Evolutionary conservation across 2,797 vertebrate genomes (phyloP), one percentile per base, ranked within the genome.

Genomic region (Catamblyrhynchus diadema): DNA sequence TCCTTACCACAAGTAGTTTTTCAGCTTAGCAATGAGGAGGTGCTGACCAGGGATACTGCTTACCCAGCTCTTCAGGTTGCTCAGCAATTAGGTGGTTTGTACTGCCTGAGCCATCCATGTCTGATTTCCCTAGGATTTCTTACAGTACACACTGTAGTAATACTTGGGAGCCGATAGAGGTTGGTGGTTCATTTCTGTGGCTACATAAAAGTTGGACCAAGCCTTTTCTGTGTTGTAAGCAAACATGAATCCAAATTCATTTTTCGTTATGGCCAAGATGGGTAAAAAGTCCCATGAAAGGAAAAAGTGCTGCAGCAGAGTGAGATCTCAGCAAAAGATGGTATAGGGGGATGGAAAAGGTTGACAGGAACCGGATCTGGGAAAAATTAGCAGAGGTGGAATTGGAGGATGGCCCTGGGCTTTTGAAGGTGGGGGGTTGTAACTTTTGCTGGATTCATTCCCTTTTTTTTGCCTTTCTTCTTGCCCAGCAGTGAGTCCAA

Each of bases 41-140:
- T 95, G 70, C 32, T 95, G 74, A 95, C 54, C 86, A 70, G 19
- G 54, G 64, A 14, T 80, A 77, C 32, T 93, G 74, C 71, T 93
- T 93, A 48, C 62, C 66, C 66, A 93, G 86, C 66, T 94, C 39
- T 70, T 91, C 1, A 3, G 12, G 9, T 72, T 92, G 65, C 83
- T 88, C 66, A 81, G 62, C 77, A 93, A 84, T 95, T 93, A 79
- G 54, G 77, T 92, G 92, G 72, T 95, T 94, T 92, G 28, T 69
- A 69, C 50, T 75, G 28, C 0, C 0, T 72, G 41, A 87, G 61
- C 67, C 62, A 37, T 87, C 44, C 59, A 21, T 30, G 39, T 35
- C 73, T 96, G 80, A 25, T 88, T 62, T 90, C 37, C 53, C 54
- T 28, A 81, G 59, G n/a, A 75, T 75, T 93, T 81, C 70, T 74